Conservation (phyloP, 2,888 invertebrate genomes). For the Alsophila aescularia region DNA sequence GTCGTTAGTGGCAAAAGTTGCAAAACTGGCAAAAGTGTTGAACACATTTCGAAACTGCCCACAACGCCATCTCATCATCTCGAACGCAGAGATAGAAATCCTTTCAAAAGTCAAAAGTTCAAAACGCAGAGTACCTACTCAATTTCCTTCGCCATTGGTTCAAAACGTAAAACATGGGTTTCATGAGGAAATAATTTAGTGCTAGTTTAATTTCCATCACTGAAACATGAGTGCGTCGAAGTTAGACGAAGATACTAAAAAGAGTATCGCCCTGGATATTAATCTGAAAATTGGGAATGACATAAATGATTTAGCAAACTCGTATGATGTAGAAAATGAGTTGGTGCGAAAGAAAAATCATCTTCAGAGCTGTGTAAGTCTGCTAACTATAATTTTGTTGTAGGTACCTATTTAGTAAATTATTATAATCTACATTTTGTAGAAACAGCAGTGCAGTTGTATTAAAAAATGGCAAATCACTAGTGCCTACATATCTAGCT, state of each 20-base stretch:
- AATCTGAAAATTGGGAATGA: constrained; percentile 70
- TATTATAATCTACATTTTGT: too few species aligned
- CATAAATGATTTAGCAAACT: constrained; percentile 60
- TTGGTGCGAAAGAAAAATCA: constrained; percentile 53
- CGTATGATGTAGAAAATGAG: constrained; percentile 61
- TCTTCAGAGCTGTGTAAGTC: constrained; percentile 65
- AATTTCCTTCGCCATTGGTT: too few species aligned
- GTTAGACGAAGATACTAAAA: constrained; percentile 64
- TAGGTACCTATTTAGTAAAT: background rate
- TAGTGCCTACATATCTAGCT: too few species aligned
- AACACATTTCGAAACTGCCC: too few species aligned
- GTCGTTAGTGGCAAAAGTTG: too few species aligned
- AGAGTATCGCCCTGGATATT: constrained; percentile 75
- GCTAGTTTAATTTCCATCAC: background rate
- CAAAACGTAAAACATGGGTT: too few species aligned
- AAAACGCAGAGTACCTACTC: too few species aligned
- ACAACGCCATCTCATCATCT: too few species aligned
- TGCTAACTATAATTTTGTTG: background rate
- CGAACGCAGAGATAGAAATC: too few species aligned
- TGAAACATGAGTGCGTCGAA: constrained; percentile 40
- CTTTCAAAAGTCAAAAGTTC: too few species aligned
- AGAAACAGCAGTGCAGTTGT: background rate
- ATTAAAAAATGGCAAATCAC: background rate
- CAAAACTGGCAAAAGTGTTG: too few species aligned
- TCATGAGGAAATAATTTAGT: background rate